Evolutionary conservation across 2,888 invertebrate genomes (phyloP).

Genomic region (Cephus rjabovi): DNA sequence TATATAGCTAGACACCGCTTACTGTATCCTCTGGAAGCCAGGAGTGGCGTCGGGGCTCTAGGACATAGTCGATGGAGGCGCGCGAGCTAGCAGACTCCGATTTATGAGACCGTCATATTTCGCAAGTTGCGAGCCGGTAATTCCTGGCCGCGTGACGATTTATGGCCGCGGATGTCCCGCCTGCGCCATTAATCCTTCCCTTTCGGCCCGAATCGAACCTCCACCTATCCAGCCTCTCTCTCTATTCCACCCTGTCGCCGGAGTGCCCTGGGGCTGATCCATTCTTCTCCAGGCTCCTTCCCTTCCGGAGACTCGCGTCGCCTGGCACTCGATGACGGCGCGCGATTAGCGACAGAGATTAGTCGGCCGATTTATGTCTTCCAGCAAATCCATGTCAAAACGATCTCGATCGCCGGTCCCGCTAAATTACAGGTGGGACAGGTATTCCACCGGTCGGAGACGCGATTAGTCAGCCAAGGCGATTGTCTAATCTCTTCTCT

Average conservation of each 20-base stretch:
- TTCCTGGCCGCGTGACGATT: slow-evolving; percentile 71
- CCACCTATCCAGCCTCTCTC: slow-evolving; percentile 44
- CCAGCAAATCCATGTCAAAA: not conserved
- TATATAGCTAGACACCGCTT: not conserved
- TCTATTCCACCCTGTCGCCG: not conserved
- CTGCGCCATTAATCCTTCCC: slow-evolving; percentile 67
- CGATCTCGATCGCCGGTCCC: not conserved
- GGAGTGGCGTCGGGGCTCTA: slow-evolving; percentile 36
- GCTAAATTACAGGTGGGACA: not conserved
- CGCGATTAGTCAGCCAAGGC: slow-evolving; percentile 1
- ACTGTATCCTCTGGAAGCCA: not conserved
- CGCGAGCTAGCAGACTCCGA: slow-evolving; percentile 66
- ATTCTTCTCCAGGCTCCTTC: not conserved
- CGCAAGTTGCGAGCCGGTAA: slow-evolving; percentile 73
- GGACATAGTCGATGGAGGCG: slow-evolving; percentile 57
- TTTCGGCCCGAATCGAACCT: slow-evolving; percentile 62
- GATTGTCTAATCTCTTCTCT: not conserved
- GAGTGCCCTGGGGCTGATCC: not conserved
- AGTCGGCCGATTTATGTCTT: slow-evolving; percentile 10
- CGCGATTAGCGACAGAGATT: slow-evolving; percentile 29
- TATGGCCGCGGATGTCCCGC: slow-evolving; percentile 70
- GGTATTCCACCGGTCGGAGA: not conserved
- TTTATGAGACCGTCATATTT: slow-evolving; percentile 73
- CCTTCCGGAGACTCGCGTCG: slow-evolving; percentile 9
- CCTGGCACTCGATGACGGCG: slow-evolving; percentile 21